phyloP scores from a whole-genome alignment of 2,113 vertebrate species.

The Ailurus styani region DNA sequence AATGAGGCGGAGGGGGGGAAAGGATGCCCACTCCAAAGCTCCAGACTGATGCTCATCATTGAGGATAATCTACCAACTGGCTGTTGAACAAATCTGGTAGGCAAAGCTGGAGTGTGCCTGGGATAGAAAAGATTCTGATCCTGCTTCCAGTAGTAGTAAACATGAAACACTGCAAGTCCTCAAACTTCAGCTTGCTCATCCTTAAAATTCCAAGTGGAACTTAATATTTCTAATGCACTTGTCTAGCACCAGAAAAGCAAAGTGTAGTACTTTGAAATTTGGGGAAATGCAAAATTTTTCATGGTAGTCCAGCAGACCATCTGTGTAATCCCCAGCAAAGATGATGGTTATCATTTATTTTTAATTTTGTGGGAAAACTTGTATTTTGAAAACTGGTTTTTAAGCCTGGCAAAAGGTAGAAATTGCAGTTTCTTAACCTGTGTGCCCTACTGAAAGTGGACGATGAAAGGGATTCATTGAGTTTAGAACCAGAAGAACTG shows the following conservation, averaged over 20 bases:
- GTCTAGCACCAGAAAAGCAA: slow-evolving; percentile 6
- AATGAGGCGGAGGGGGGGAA: too few relatives aligned
- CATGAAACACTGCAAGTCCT: not conserved
- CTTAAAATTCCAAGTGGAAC: not conserved
- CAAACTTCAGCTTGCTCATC: not conserved
- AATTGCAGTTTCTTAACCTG: not conserved
- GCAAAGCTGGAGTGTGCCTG: not conserved
- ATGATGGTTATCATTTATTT: not conserved
- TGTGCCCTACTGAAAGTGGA: not conserved
- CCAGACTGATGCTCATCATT: not conserved
- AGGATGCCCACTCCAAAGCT: not conserved
- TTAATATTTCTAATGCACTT: not conserved
- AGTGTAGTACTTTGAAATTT: not conserved
- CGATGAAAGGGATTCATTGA: not conserved
- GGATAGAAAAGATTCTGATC: not conserved
- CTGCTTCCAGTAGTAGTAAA: not conserved
- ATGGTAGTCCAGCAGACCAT: not conserved
- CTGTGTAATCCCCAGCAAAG: not conserved
- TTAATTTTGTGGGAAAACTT: not conserved
- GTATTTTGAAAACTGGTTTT: not conserved
- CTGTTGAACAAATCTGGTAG: not conserved
- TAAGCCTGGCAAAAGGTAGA: not conserved
- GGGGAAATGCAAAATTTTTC: not conserved
- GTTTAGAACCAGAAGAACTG: not conserved
- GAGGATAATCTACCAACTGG: not conserved